These are phyloP conservation scores for Aquatica leii DNA, from an alignment of 2,888 invertebrate species.

Conservation along the genomic window DNA sequence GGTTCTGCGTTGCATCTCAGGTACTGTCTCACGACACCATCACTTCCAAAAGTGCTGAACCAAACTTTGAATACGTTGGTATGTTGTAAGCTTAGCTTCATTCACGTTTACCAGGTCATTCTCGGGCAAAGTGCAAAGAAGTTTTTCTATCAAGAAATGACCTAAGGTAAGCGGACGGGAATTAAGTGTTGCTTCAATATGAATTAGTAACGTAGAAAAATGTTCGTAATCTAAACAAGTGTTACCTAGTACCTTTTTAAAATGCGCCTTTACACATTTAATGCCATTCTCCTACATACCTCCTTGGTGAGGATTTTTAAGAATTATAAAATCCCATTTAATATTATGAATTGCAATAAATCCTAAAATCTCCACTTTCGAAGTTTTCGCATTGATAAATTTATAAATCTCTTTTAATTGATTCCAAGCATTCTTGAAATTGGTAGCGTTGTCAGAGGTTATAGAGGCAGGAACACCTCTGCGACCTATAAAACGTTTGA, in stretches of 20 bases:
- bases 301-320: not conserved
- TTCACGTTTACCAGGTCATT: too few species aligned
- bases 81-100: too few species aligned
- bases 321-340: constrained; percentile 1
- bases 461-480: not conserved
- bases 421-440: too few species aligned
- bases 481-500: constrained; percentile 4
- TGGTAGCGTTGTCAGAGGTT: constrained; percentile 11
- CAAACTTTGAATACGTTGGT: too few species aligned
- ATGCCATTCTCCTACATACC: not conserved
- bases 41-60: constrained; percentile 35
- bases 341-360: not conserved
- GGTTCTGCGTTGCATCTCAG: constrained; percentile 22
- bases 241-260: not conserved
- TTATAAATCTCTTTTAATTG: not conserved
- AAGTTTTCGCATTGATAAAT: not conserved
- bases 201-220: too few species aligned
- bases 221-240: not conserved
- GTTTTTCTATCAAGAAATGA: not conserved
- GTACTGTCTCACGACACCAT: constrained; percentile 30
- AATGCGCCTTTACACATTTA: not conserved
- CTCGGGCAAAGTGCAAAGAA: too few species aligned
- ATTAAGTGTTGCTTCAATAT: not conserved
- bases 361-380: not conserved
- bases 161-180: too few species aligned